A percentile compares a stretch with the other conserved stretches of the same genome.
These are phyloP conservation scores for Lymantria monacha DNA, from an alignment of 2,888 invertebrate genomes.

Conservation along the genomic window DNA sequence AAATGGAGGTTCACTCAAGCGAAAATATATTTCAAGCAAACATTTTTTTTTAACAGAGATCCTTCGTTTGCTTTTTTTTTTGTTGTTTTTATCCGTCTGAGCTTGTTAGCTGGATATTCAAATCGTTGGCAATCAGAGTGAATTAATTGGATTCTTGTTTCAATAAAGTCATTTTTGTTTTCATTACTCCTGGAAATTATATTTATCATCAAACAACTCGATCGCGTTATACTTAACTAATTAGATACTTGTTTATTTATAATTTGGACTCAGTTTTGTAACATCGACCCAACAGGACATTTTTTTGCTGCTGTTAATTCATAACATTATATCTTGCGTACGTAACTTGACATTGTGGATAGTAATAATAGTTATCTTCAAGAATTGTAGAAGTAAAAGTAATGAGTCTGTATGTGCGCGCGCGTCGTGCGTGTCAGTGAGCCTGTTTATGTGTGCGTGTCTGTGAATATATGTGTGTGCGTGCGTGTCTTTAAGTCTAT, in stretches of 20 bases:
- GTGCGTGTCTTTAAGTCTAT: too few relatives aligned
- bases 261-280: background rate
- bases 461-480: too few relatives aligned
- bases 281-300: too few relatives aligned
- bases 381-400: too few relatives aligned
- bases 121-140: slow-evolving; percentile 32
- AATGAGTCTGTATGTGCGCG: too few relatives aligned
- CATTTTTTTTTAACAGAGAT: slow-evolving; percentile 12
- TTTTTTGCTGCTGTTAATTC: too few relatives aligned
- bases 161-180: slow-evolving; percentile 24
- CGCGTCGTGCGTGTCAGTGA: too few relatives aligned
- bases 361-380: too few relatives aligned
- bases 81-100: slow-evolving; percentile 20
- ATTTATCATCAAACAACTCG: background rate
- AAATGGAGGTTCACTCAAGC: slow-evolving; percentile 17
- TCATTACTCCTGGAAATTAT: slow-evolving; percentile 9
- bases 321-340: too few relatives aligned
- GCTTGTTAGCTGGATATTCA: slow-evolving; percentile 30
- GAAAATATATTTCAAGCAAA: slow-evolving; percentile 25
- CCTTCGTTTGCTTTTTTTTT: slow-evolving; percentile 14
- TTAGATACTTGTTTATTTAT: background rate
- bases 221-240: background rate
- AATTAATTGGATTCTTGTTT: slow-evolving; percentile 37
- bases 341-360: too few relatives aligned
- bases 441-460: too few relatives aligned